phyloP scores from a whole-genome alignment of 2,797 vertebrate species.

The Momotus momota region DNA sequence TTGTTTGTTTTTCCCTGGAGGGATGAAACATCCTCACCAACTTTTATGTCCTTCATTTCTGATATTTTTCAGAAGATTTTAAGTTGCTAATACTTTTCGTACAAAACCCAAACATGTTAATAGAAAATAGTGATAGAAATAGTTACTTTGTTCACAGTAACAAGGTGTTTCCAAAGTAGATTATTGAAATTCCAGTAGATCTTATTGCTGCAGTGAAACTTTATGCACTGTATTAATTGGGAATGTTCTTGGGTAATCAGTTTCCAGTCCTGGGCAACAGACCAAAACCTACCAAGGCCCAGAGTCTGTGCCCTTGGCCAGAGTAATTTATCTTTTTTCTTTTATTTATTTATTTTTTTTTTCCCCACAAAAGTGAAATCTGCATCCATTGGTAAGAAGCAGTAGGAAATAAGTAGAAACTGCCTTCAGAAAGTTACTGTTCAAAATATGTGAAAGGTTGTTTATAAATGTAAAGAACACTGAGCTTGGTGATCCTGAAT shows the following conservation, averaged over 20 bases:
- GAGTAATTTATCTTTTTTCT: not conserved
- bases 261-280: conserved; percentile 29
- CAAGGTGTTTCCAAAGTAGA: not conserved
- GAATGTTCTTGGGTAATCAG: conserved; percentile 25
- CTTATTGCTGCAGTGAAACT: not conserved
- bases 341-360: not conserved
- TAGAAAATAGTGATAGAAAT: not conserved
- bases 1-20: not conserved
- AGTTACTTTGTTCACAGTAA: not conserved
- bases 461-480: not conserved
- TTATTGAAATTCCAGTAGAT: not conserved
- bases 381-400: not conserved
- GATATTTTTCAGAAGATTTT: not conserved
- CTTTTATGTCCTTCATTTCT: not conserved
- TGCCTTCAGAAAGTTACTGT: not conserved
- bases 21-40: not conserved
- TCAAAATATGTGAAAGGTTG: not conserved
- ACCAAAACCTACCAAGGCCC: conserved; percentile 2
- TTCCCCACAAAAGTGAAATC: not conserved
- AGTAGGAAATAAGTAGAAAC: not conserved
- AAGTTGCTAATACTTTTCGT: not conserved
- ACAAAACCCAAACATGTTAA: not conserved
- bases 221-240: conserved; percentile 25
- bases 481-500: not conserved
- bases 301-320: not conserved